Evolutionary conservation across 2,888 invertebrate species (phyloP), one percentile per base, ranked within the genome.

Genomic region (Euzophera pinguis): DNA sequence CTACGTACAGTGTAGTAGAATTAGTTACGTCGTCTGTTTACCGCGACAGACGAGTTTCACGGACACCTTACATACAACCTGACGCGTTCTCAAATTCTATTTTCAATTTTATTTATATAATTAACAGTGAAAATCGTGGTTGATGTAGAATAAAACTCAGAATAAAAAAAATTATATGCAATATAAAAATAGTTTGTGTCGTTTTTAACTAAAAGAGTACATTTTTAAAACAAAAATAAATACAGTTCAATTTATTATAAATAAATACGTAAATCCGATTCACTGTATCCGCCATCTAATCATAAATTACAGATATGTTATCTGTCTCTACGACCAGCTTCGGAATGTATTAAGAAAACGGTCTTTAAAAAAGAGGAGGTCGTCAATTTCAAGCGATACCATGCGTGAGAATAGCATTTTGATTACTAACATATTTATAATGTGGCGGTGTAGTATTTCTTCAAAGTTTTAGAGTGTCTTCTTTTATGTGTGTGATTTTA

Each of bases 11-110:
- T 67, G 67, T 73, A 74, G 71, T 78, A 72, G 73, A 72, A 75
- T 78, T 73, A 64, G 76, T 73, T 74, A 73, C 72, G 76, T 78
- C 65, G 76, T 78, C 65, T 72, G 65, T 73, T 76, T 69, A 64
- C 66, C 65, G 65, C 61, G 58, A 22, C 65, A 73, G 71, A 72
- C 73, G 56, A 69, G 73, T 75, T 74, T 66, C 66, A 64, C 68
- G 63, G 64, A 61, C 62, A 56, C 60, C 62, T 65, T 47, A 39
- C 43, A 53, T 56, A 53, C 47, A 53, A 53, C 22, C 45, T 50
- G 53, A 53, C 54, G 60, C 53, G 55, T 53, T 53, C 39, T 47
- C 34, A n/a, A 48, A 29, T 38, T 17, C 7, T 29, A 29, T 29
- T n/a, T 22, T 3, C 22, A 22, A 22, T 22, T 22, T 22, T 22